A percentile compares a stretch with the other conserved stretches of the same genome.
These are phyloP conservation scores for Montipora foliosa DNA, from an alignment of 64 coral and sea anemone species.

Conservation along the genomic window DNA sequence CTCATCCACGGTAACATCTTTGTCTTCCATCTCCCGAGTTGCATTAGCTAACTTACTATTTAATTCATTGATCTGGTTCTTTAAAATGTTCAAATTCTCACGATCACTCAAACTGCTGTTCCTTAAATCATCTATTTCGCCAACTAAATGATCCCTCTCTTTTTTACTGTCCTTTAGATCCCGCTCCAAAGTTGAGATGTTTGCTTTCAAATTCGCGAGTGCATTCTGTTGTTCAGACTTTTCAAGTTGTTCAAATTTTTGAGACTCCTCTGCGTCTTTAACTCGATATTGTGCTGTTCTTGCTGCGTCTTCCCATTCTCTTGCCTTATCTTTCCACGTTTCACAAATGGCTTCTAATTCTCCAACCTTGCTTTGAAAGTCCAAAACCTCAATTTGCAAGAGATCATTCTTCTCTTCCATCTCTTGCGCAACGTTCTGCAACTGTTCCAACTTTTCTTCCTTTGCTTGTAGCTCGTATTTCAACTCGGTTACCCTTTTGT, in stretches of 20 bases:
- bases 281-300: slow-evolving; percentile 15
- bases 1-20: slow-evolving; percentile 29
- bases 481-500: slow-evolving; percentile 73
- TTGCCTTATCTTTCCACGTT: slow-evolving; percentile 59
- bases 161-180: slow-evolving; percentile 55
- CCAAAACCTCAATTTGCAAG: slow-evolving; percentile 68
- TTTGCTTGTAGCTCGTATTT: slow-evolving; percentile 69
- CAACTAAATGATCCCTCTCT: slow-evolving; percentile 62
- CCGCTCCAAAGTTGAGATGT: slow-evolving; percentile 62
- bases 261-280: slow-evolving; percentile 22
- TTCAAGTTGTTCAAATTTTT: slow-evolving; percentile 44
- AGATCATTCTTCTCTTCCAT: slow-evolving; percentile 64
- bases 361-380: slow-evolving; percentile 65
- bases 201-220: slow-evolving; percentile 19
- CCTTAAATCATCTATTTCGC: slow-evolving; percentile 77
- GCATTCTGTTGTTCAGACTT: slow-evolving; percentile 35
- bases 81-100: slow-evolving; percentile 65
- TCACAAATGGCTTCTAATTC: slow-evolving; percentile 77
- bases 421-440: slow-evolving; percentile 32
- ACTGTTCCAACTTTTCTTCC: slow-evolving; percentile 51
- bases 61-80: slow-evolving; percentile 60
- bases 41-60: slow-evolving; percentile 66
- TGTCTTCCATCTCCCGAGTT: slow-evolving; percentile 50
- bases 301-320: slow-evolving; percentile 36
- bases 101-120: slow-evolving; percentile 64